A percentile compares a stretch with the other conserved stretches of the same genome.
Conservation (phyloP, 2,888 invertebrate species). For the Scaptodrosophila latifasciaeformis region DNA sequence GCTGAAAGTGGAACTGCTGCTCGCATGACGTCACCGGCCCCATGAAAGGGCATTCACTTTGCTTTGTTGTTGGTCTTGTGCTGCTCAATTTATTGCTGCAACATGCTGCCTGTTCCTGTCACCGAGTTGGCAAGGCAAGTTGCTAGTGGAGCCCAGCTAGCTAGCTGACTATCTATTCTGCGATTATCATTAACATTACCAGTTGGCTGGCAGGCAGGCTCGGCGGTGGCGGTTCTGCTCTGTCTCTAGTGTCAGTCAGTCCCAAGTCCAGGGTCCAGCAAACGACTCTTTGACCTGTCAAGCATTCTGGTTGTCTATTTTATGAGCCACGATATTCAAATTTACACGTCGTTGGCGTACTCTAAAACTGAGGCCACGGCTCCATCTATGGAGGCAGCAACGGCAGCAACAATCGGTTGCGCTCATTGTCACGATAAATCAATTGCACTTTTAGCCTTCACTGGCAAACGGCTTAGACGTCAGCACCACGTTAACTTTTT, state of each 20-base stretch:
- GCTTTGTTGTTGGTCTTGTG: conserved; percentile 15
- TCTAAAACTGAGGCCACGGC: background rate
- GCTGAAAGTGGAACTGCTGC: conserved; percentile 46
- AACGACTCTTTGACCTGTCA: conserved; percentile 18
- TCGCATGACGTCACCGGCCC: conserved; percentile 50
- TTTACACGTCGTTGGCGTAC: conserved; percentile 46
- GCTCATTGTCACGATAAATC: conserved; percentile 70
- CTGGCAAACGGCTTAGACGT: conserved; percentile 7
- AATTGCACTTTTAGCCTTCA: conserved; percentile 61
- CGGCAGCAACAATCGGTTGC: conserved; percentile 17
- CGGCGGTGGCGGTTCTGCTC: no score
- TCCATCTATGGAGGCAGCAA: background rate
- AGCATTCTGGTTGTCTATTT: conserved; percentile 45
- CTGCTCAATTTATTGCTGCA: conserved; percentile 30
- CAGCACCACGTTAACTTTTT: conserved; percentile 3
- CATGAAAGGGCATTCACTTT: conserved; percentile 69
- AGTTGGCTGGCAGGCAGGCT: conserved; percentile 19
- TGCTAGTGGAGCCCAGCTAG: background rate
- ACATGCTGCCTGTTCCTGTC: conserved; percentile 42
- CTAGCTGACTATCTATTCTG: background rate
- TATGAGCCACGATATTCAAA: conserved; percentile 61
- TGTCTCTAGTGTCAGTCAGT: no score
- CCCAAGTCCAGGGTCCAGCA: no score
- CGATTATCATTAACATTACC: conserved; percentile 17
- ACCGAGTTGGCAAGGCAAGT: conserved; percentile 34